phyloP scores from a whole-genome alignment of 2,888 invertebrate species.

The Polietes domitor region DNA sequence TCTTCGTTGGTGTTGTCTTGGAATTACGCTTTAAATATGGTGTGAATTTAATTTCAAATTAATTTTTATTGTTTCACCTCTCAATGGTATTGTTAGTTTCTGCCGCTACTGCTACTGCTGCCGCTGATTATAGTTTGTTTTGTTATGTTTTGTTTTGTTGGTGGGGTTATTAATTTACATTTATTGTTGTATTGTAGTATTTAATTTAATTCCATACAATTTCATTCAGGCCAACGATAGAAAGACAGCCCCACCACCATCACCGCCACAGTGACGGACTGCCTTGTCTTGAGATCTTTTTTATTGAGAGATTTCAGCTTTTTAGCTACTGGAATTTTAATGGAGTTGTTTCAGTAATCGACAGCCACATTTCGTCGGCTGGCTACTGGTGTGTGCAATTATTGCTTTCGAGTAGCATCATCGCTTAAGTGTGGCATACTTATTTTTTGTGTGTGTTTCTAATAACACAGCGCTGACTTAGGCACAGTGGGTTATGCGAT shows the following conservation, averaged over 20 bases:
- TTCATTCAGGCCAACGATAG: neutral
- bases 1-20: constrained; percentile 19
- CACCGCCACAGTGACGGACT: neutral
- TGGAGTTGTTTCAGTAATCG: constrained; percentile 18
- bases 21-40: constrained; percentile 14
- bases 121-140: neutral
- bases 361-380: neutral
- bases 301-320: constrained; percentile 12
- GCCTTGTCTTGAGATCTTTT: constrained; percentile 4
- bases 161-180: constrained; percentile 27
- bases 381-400: neutral
- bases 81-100: neutral
- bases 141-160: neutral
- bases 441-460: too few relatives aligned
- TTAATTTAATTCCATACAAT: neutral
- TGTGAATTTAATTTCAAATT: constrained; percentile 35
- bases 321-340: constrained; percentile 26
- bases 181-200: constrained; percentile 13
- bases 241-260: too few relatives aligned
- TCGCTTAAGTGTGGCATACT: too few relatives aligned
- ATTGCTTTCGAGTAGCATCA: neutral
- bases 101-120: neutral
- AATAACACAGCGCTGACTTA: too few relatives aligned
- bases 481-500: too few relatives aligned
- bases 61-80: constrained; percentile 34